Percentiles rank a stretch among this genome's conserved stretches.
Conservation (phyloP, 2,888 invertebrate genomes). For the Antheraea yamamai region DNA sequence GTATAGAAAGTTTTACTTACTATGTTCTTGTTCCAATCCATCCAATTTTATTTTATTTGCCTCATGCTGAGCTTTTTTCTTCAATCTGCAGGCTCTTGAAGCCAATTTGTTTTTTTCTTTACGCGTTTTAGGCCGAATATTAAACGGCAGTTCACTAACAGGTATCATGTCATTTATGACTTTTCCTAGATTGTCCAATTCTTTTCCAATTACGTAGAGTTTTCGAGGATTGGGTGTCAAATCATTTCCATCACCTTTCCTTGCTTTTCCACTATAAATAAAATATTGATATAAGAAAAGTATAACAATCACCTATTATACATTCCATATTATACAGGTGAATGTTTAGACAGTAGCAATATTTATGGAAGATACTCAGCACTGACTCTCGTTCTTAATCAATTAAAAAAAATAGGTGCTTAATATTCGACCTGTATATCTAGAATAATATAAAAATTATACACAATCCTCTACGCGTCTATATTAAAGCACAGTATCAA, state of each 20-base stretch:
- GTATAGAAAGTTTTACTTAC: conserved; percentile 81
- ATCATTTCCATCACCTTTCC: conserved; percentile 98
- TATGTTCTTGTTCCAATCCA: conserved; percentile 96
- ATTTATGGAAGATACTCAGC: too few species aligned
- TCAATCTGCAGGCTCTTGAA: conserved; percentile 96
- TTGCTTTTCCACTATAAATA: conserved; percentile 89
- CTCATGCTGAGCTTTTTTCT: conserved; percentile 99
- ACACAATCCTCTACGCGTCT: too few species aligned
- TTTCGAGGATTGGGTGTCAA: conserved; percentile 97
- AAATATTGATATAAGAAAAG: background rate
- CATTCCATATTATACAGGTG: too few species aligned
- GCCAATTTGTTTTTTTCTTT: conserved; percentile 99
- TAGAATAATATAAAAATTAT: too few species aligned
- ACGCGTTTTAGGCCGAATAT: conserved; percentile 93
- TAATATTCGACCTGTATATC: too few species aligned
- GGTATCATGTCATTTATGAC: conserved; percentile 98
- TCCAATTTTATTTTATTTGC: conserved; percentile 98
- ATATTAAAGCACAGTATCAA: too few species aligned
- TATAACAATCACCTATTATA: too few species aligned
- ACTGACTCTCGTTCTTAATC: too few species aligned
- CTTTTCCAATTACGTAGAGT: conserved; percentile 93
- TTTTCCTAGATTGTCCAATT: conserved; percentile 93
- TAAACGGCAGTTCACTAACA: conserved; percentile 95
- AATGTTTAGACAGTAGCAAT: too few species aligned
- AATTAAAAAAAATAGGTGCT: too few species aligned